Base-by-base conservation (phyloP, 1,140 invertebrate genomes). In the Yoshiicerus persimilis region DNA sequence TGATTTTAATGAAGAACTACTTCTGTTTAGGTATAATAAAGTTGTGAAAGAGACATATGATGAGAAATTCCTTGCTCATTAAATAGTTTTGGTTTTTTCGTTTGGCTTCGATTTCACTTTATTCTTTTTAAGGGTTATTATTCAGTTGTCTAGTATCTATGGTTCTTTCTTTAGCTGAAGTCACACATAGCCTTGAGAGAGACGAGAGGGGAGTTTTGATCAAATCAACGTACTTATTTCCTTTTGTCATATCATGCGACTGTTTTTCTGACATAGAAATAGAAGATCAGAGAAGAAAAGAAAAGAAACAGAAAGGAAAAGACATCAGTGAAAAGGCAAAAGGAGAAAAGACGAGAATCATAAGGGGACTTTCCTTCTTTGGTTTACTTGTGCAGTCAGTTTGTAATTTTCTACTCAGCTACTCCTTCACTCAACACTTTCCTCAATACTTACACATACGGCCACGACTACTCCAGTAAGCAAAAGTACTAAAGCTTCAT, bases 381-480 rank as follows among this genome's bases (percentile, higher is more conserved):
- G 30, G 27, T 70, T 70, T 70, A 30, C 66, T 70, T 70, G 30
- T 27, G 23, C 66, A 70, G 27, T 70, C 30, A 70, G 30, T 30
- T 27, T 30, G 75, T 36, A 38, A 32, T 80, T 34, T 20, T 77
- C 70, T n/a, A 80, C 75, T 23, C 20, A 80, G 75, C 36, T 80
- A 80, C 75, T 80, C 20, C 66, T 70, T 30, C 30, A 70, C 27
- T 11, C 25, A 25, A 77, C 70, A 77, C 70, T n/a, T 36, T 36
- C 32, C 25, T 16, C 30, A 70, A 27, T 70, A 23, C 20, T 64
- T 62, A 25, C 64, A 30, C 10, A 27, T 30, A 10, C 25, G 27
- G 30, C 10, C 89, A 92, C 92, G 91, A 87, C 64, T 10, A 39
- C 10, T 30, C 10, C 27, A 75, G 32, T n/a, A 34, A 80, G 11